Evolutionary conservation across 2,888 invertebrate species (phyloP), one percentile per base, ranked within the genome.

Genomic region (Drosophila parthenogenetica): DNA sequence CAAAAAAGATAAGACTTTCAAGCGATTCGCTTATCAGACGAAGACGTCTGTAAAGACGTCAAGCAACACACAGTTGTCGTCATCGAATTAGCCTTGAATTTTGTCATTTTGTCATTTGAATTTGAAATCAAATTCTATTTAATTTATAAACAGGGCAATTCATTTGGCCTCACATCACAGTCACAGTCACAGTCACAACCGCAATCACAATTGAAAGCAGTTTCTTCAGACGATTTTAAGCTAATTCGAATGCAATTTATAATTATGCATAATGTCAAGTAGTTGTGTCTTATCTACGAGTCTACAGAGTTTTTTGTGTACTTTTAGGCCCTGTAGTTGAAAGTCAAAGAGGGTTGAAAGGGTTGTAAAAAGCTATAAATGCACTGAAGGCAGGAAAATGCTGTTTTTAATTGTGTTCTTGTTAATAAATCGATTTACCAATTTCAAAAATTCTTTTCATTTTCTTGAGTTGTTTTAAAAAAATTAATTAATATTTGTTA

Each of bases 171-270:
- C 42, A 40, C 22, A 11, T 42, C 22, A 32, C 29, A 29, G 29
- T 2, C 29, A 7, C 8, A 29, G 5, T 25, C 25, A 5, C 25
- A 25, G 8, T 29, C 29, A 5, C 29, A 29, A 5, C 8, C 8
- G 8, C 29, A 29, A 19, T 19, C 19, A 19, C 19, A 63, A 62
- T 64, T 70, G 48, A 63, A 48, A 37, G 58, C 62, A 67, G 54
- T 67, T 69, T 29, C 64, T 29, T 45, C 49, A 62, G 35, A 42
- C 72, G 60, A 77, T 72, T 65, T 54, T 60, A 63, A 54, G 53
- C 50, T 55, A 79, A 80, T 69, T 81, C 75, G 76, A 77, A 66
- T 69, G 87, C 84, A 86, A 86, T 86, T 89, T 79, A 73, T 73
- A 87, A 86, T 86, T 86, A 77, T 70, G 77, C 80, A 73, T 40